Percentiles rank a stretch among this genome's conserved stretches.
Conservation (phyloP, 2,797 vertebrate species). For the Lacerta bilineata region DNA sequence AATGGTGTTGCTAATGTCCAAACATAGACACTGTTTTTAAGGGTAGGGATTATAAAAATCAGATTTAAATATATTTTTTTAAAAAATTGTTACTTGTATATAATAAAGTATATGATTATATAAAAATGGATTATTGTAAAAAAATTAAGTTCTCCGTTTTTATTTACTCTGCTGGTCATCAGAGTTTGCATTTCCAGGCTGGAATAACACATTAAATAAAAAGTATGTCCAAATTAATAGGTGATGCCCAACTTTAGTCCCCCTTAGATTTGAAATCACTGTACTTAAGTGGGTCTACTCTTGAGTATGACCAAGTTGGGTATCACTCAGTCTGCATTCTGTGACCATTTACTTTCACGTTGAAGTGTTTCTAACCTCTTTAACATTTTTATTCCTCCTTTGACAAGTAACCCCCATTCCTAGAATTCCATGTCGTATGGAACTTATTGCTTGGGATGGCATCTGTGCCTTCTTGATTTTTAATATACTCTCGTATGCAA, state of each 20-base stretch:
- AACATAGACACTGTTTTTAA: neutral
- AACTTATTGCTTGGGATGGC: neutral
- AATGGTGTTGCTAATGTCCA: too few relatives aligned
- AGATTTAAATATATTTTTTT: too few relatives aligned
- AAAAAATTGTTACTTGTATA: too few relatives aligned
- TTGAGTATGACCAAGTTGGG: neutral
- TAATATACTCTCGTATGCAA: neutral
- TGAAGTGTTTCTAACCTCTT: neutral
- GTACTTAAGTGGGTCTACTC: too few relatives aligned
- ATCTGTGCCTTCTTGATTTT: neutral
- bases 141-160: neutral
- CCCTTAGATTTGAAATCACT: too few relatives aligned
- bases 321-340: neutral
- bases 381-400: neutral
- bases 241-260: too few relatives aligned
- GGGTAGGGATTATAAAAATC: neutral
- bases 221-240: neutral
- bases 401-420: neutral
- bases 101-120: too few relatives aligned
- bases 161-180: neutral
- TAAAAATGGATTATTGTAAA: neutral
- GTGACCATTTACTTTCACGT: neutral
- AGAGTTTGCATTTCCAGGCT: conserved; percentile 16
- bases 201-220: conserved; percentile 9
- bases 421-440: neutral